Evolutionary conservation across 2,113 vertebrate species (phyloP).

Genomic region (Pterocles gutturalis): DNA sequence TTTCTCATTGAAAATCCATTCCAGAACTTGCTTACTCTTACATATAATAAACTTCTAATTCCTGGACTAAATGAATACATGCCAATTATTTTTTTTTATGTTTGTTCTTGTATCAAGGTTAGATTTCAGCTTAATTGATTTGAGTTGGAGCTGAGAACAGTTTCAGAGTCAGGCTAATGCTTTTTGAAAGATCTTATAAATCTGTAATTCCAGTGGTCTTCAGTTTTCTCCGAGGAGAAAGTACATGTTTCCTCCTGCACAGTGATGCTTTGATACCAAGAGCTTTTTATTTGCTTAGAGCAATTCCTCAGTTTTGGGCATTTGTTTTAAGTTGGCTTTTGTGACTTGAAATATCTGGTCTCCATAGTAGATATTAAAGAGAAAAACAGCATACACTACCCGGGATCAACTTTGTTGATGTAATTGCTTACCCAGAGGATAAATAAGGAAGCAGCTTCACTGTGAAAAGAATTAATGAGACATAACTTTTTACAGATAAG

Average conservation of each 20-base stretch:
- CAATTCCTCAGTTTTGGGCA: not conserved
- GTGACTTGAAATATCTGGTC: not conserved
- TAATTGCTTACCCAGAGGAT: not conserved
- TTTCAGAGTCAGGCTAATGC: not conserved
- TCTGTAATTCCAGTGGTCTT: not conserved
- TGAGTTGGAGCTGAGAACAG: not conserved
- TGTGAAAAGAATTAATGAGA: not conserved
- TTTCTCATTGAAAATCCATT: not conserved
- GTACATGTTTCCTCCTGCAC: slow-evolving; percentile 8
- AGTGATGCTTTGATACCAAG: not conserved
- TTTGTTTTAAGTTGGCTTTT: slow-evolving; percentile 20
- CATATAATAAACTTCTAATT: not conserved
- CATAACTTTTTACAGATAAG: not conserved
- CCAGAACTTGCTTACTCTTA: not conserved
- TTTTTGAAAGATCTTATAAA: not conserved
- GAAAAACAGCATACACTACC: not conserved
- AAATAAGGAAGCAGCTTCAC: slow-evolving; percentile 11
- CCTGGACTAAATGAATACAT: not conserved
- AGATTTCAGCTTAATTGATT: not conserved
- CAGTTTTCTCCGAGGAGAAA: not conserved
- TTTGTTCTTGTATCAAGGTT: not conserved
- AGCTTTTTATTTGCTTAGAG: slow-evolving; percentile 13
- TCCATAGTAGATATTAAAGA: not conserved
- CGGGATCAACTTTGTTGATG: not conserved
- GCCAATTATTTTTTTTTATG: not conserved